Conservation (phyloP, 2,113 vertebrate genomes). For the Pavo muticus region DNA sequence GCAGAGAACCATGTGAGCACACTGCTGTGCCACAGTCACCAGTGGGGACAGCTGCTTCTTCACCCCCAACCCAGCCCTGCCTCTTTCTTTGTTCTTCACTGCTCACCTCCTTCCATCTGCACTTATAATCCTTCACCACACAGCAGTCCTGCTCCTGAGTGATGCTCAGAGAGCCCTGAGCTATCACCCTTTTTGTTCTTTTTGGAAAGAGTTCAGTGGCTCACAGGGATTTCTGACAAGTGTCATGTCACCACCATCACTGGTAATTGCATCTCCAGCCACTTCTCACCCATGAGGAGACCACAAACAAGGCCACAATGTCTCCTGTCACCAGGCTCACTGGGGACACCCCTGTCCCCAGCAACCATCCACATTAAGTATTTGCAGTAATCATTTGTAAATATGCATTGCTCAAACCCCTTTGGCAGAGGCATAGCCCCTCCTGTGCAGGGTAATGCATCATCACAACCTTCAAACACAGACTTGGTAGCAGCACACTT, state of each 20-base stretch:
- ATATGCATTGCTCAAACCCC: neutral
- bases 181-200: fast-evolving
- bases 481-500: neutral
- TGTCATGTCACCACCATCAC: fast-evolving
- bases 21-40: fast-evolving
- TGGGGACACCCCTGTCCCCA: neutral
- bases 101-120: neutral
- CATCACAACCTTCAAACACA: neutral
- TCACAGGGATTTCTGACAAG: neutral
- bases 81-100: neutral
- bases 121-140: neutral
- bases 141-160: neutral
- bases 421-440: neutral
- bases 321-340: neutral
- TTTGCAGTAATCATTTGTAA: neutral
- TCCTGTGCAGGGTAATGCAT: neutral
- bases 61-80: neutral
- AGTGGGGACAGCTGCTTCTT: fast-evolving
- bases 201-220: neutral
- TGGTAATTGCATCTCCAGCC: neutral
- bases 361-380: neutral
- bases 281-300: neutral
- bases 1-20: fast-evolving
- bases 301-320: fast-evolving
- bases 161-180: neutral